Evolutionary conservation across 2,888 invertebrate genomes (phyloP).

Genomic region (Ecliptopera silaceata): DNA sequence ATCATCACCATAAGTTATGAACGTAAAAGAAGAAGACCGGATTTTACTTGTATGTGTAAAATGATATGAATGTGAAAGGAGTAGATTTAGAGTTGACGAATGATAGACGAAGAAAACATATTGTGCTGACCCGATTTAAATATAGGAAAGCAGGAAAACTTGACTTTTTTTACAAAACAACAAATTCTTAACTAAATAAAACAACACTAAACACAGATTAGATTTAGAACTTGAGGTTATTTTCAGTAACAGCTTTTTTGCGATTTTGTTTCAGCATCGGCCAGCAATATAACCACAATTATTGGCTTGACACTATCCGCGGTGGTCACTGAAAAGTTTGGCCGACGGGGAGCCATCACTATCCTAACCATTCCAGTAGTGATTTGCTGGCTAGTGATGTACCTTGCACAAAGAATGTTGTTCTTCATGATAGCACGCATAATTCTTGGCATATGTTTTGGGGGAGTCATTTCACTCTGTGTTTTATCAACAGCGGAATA

Average conservation of each 20-base stretch:
- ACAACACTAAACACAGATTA: too few relatives aligned
- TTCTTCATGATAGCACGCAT: slow-evolving; percentile 37
- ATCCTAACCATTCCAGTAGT: slow-evolving; percentile 31
- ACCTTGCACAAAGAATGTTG: slow-evolving; percentile 27
- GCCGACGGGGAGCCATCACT: slow-evolving; percentile 34
- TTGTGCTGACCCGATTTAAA: too few relatives aligned
- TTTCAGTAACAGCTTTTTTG: not conserved
- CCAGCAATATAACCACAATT: slow-evolving; percentile 31
- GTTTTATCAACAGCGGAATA: slow-evolving; percentile 39
- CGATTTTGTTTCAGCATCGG: slow-evolving; percentile 35
- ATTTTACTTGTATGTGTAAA: too few relatives aligned
- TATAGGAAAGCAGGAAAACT: too few relatives aligned
- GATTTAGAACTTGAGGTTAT: too few relatives aligned
- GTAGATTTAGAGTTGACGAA: too few relatives aligned
- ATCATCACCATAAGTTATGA: too few relatives aligned
- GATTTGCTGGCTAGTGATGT: slow-evolving; percentile 36
- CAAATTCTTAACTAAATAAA: too few relatives aligned
- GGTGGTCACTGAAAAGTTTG: slow-evolving; percentile 31
- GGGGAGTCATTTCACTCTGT: slow-evolving; percentile 35
- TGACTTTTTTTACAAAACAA: too few relatives aligned
- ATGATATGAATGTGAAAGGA: too few relatives aligned
- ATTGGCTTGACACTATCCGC: slow-evolving; percentile 31
- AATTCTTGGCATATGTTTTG: slow-evolving; percentile 38
- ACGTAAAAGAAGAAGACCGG: too few relatives aligned
- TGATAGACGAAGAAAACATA: too few relatives aligned